Base-by-base conservation (phyloP, 2,113 vertebrate species). In the Erythrocebus patas region DNA sequence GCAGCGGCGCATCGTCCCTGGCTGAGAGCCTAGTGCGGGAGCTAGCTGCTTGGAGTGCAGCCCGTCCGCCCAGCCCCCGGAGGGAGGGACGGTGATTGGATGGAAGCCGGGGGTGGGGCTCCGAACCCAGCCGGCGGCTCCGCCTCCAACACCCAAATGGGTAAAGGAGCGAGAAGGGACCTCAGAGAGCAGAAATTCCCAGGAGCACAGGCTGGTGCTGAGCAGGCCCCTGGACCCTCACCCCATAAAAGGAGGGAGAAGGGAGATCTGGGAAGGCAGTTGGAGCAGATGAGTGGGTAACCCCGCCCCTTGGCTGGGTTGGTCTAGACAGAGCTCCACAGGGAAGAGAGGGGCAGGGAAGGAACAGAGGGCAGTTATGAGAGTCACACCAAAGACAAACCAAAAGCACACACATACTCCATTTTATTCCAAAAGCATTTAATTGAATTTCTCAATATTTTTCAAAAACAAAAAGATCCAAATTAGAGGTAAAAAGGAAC, bases 401-500 rank as follows among this genome's bases (percentile, higher is more conserved):
- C 45, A 93, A 96, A 98, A 78, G 40, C 93, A 98, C 78, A 95
- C 59, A 52, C 48, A 14, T 8, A 76, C 45, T 94, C 52, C 55
- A 97, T 98, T 98, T 98, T 96, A 96, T 98, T 98, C 97, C 99
- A 99, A 99, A 99, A 97, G 96, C 91, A 96, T 99, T 99, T 99
- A 98, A 99, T 99, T 98, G 98, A 99, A 98, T 89, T 98, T 98
- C 97, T 98, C 97, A 98, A 98, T 97, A 96, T 99, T 99, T 98
- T 98, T 98, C 98, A 92, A 98, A 99, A 99, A 98, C 96, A 97
- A 97, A 98, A 98, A 97, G 96, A 96, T 96, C 97, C 98, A 98
- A 98, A 99, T 98, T 75, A 95, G 97, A 98, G 98, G 97, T 99
- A 99, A 98, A 98, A 99, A 99, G 98, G 97, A 99, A 98, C 38